Base-by-base conservation (phyloP, 2,113 vertebrate species). In the Phasianus colchicus region DNA sequence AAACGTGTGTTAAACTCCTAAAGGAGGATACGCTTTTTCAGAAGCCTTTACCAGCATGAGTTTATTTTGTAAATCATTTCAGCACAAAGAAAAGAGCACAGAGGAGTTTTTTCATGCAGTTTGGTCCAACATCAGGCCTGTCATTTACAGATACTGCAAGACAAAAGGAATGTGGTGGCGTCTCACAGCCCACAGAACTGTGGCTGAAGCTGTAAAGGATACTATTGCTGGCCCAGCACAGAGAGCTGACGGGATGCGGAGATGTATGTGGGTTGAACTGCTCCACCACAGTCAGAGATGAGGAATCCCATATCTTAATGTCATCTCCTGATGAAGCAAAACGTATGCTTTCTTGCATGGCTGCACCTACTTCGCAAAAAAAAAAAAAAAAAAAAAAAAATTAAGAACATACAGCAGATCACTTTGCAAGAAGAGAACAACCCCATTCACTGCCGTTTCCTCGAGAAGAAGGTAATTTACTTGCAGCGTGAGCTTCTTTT, bases 151-250 rank as follows among this genome's bases (percentile, higher is more conserved):
- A 52, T 10, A 45, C 3, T 61, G 75, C 5, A 29, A 22, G 54
- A 66, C 18, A 16, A 48, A 66, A 72, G 24, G 15, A 40, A 27
- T 11, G 24, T 25, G 11, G 36, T 11, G 36, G 15, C 25, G 6
- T 18, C 83, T 34, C 83, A 19, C 18, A 55, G 13, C 10, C 27
- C 42, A 14, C 14, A 80, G 32, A 78, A 78, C 36, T 18, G 30
- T 0, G 5, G 11, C 24, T 90, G 34, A 88, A 86, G 64, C 27
- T 9, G 43, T 43, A 97, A 98, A 99, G 99, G 99, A 99, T 99
- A 99, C 98, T 99, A 94, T 99, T 99, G 97, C 97, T 98, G 97
- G 98, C 98, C 99, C 99, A 99, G 97, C 98, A 99, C 12, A 99
- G 92, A 22, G 99, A 99, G 72, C 98, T 98, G 27, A 99, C 96